Percentiles rank a stretch among this genome's conserved stretches.
Conservation (phyloP, 2,888 invertebrate genomes). For the Drosophila peninsularis region DNA sequence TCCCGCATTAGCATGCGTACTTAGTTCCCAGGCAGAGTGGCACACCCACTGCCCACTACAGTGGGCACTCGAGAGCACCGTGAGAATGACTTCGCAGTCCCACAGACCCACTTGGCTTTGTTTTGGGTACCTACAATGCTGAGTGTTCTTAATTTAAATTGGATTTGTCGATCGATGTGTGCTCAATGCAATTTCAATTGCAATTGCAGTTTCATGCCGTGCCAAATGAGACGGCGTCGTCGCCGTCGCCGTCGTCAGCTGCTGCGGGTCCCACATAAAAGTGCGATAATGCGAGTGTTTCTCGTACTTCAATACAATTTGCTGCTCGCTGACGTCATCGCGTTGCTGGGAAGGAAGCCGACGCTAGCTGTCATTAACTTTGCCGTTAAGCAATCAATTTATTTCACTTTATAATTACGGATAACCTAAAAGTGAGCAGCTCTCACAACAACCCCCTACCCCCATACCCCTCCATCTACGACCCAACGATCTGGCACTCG, state of each 20-base stretch:
- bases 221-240: slow-evolving; percentile 19
- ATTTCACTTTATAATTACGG: slow-evolving; percentile 75
- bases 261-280: slow-evolving; percentile 76
- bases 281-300: slow-evolving; percentile 38
- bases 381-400: slow-evolving; percentile 76
- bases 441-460: slow-evolving; percentile 7
- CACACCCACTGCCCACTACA: slow-evolving; percentile 37
- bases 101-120: slow-evolving; percentile 30
- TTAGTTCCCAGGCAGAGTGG: slow-evolving; percentile 18
- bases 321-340: slow-evolving; percentile 13
- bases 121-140: slow-evolving; percentile 39
- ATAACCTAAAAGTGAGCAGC: slow-evolving; percentile 67
- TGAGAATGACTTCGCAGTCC: slow-evolving; percentile 51
- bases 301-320: slow-evolving; percentile 7
- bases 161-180: slow-evolving; percentile 70
- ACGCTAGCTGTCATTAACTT: slow-evolving; percentile 68
- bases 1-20: slow-evolving; percentile 43
- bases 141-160: slow-evolving; percentile 75
- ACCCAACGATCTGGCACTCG: neutral
- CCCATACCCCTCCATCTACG: neutral
- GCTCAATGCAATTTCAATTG: slow-evolving; percentile 50
- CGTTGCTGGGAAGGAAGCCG: slow-evolving; percentile 37
- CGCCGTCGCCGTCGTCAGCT: slow-evolving; percentile 25
- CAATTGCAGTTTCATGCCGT: slow-evolving; percentile 45
- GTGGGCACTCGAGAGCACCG: slow-evolving; percentile 28